These are phyloP conservation scores for Ceratotherium simum DNA, from an alignment of 2,113 vertebrate genomes.

Conservation along the genomic window DNA sequence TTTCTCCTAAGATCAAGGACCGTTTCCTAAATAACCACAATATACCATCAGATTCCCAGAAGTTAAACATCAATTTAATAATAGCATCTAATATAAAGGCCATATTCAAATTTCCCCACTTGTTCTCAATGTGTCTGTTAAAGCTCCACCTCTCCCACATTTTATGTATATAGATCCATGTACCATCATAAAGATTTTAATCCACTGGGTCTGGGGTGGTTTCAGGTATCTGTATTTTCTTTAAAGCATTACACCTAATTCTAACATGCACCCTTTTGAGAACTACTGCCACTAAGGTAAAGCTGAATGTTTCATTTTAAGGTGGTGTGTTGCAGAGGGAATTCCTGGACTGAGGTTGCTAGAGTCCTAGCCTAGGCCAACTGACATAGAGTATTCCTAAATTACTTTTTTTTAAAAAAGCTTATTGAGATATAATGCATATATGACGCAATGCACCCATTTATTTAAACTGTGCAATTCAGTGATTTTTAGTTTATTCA, in stretches of 20 bases:
- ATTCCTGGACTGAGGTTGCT: background rate
- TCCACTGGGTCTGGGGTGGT: background rate
- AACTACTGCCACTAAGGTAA: background rate
- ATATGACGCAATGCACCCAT: background rate
- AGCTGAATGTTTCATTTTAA: conserved; percentile 14
- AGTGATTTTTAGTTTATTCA: conserved; percentile 6
- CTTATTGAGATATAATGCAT: conserved; percentile 16
- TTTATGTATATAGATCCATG: background rate
- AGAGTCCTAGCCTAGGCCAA: background rate
- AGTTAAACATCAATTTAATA: conserved; percentile 36
- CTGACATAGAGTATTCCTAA: background rate
- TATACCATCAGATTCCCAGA: conserved; percentile 7
- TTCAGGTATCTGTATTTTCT: background rate
- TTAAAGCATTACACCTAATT: background rate
- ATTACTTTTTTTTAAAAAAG: background rate
- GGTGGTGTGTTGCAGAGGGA: background rate
- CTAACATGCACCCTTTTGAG: background rate
- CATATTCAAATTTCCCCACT: background rate
- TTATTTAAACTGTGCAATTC: background rate
- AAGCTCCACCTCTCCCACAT: background rate
- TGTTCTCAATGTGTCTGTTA: conserved; percentile 22
- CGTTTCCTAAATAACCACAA: background rate
- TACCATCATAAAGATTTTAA: conserved; percentile 5
- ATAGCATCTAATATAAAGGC: background rate
- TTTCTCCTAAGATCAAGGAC: conserved; percentile 19